phyloP scores from a whole-genome alignment of 1,140 invertebrate genomes.

The Nylanderia fulva region DNA sequence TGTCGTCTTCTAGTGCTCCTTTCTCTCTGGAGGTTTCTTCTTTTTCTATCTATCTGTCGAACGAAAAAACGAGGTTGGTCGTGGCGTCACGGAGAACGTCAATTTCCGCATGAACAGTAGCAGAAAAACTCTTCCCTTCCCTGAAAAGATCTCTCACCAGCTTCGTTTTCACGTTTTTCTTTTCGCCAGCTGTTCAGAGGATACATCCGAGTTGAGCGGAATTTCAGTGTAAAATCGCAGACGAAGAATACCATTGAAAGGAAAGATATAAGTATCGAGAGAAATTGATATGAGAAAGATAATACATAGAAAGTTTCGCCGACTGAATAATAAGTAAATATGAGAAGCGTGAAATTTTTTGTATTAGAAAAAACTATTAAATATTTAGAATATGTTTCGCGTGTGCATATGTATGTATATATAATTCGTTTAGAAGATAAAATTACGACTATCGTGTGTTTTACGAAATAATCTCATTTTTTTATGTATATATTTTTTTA shows the following conservation, averaged over 20 bases:
- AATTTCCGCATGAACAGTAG: conserved; percentile 59
- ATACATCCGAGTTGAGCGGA: background rate
- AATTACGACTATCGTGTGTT: background rate
- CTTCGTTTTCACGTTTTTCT: conserved; percentile 34
- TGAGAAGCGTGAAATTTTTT: background rate
- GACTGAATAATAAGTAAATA: background rate
- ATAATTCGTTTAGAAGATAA: background rate
- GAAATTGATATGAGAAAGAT: background rate
- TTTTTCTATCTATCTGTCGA: conserved; percentile 22
- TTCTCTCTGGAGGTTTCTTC: background rate
- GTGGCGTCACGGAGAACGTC: conserved; percentile 38
- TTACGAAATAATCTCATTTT: background rate
- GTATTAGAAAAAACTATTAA: conserved; percentile 16
- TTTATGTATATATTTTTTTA: too few species aligned
- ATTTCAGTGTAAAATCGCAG: conserved; percentile 33
- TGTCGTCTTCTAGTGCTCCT: conserved; percentile 31
- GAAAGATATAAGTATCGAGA: conserved; percentile 18
- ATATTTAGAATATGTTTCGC: background rate
- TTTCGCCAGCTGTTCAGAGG: conserved; percentile 14
- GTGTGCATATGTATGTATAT: background rate
- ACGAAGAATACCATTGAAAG: conserved; percentile 1
- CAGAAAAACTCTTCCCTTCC: conserved; percentile 56
- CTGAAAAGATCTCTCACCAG: conserved; percentile 4
- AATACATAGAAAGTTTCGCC: background rate
- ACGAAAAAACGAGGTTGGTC: conserved; percentile 35